Evolutionary conservation across 1,140 invertebrate genomes (phyloP).

Genomic region (Aphis craccivora): DNA sequence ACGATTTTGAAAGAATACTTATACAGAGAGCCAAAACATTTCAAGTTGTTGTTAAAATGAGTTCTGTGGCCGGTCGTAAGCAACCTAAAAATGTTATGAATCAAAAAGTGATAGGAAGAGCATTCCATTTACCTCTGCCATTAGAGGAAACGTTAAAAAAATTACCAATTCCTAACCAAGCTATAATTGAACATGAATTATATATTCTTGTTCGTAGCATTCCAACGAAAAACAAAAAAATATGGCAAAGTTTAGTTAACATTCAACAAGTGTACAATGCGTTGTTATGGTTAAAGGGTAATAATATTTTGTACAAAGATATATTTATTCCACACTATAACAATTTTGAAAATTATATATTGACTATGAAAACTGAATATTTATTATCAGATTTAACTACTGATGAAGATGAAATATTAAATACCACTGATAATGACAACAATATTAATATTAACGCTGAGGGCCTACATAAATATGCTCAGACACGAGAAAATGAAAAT

Average conservation of each 20-base stretch:
- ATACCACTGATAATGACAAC: too few relatives aligned
- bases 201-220: conserved; percentile 61
- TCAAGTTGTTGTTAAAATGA: conserved; percentile 62
- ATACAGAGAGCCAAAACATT: conserved; percentile 63
- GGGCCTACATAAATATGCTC: too few relatives aligned
- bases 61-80: conserved; percentile 62
- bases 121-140: conserved; percentile 63
- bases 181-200: conserved; percentile 58
- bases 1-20: conserved; percentile 62
- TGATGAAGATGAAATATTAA: too few relatives aligned
- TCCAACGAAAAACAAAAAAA: conserved; percentile 60
- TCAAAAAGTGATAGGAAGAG: conserved; percentile 62
- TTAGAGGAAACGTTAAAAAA: conserved; percentile 62
- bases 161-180: conserved; percentile 60
- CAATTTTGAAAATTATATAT: background rate
- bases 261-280: conserved; percentile 59
- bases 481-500: too few relatives aligned
- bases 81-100: conserved; percentile 61
- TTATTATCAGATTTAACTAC: too few relatives aligned
- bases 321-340: conserved; percentile 59
- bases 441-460: too few relatives aligned
- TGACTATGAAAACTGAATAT: too few relatives aligned
- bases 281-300: conserved; percentile 59
- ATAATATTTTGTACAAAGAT: conserved; percentile 60
- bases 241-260: conserved; percentile 60